Conservation (phyloP, 2,113 vertebrate genomes). For the Mixornis gularis region DNA sequence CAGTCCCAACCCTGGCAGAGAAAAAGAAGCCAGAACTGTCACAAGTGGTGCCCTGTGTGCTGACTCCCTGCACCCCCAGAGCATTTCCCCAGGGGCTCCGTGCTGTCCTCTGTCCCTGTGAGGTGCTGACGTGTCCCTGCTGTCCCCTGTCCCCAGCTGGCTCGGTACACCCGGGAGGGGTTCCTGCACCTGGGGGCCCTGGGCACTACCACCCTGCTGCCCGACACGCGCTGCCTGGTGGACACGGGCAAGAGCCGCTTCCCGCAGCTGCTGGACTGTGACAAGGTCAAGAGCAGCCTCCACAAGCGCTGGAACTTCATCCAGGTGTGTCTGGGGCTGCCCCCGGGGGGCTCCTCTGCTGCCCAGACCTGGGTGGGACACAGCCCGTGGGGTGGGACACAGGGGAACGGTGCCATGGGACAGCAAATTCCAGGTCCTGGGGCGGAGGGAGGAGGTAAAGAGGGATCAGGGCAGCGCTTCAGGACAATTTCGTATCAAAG, state of each 20-base stretch:
- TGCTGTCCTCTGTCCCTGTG: neutral
- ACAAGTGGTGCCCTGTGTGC: too few relatives aligned
- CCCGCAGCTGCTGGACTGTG: conserved; percentile 91
- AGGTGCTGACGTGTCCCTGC: neutral
- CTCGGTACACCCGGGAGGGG: conserved; percentile 90
- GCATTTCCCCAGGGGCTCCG: neutral
- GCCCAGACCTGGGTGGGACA: neutral
- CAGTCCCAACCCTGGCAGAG: too few relatives aligned
- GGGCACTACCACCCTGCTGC: conserved; percentile 85
- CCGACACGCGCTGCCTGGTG: conserved; percentile 90
- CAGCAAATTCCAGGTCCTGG: neutral
- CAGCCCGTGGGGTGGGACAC: rapidly evolving
- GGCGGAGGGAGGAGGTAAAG: neutral
- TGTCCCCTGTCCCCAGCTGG: conserved; percentile 71
- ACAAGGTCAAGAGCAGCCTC: conserved; percentile 84
- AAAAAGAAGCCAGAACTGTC: too few relatives aligned
- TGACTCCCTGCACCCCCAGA: neutral
- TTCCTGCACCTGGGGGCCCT: conserved; percentile 88
- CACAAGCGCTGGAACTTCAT: conserved; percentile 91
- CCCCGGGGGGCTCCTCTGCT: neutral
- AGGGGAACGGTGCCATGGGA: rapidly evolving
- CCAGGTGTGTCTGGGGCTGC: conserved; percentile 74
- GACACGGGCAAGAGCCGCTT: conserved; percentile 82
- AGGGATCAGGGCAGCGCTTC: neutral
- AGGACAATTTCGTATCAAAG: neutral